Evolutionary conservation across 2,113 vertebrate species (phyloP).

Genomic region (Mohoua ochrocephala): DNA sequence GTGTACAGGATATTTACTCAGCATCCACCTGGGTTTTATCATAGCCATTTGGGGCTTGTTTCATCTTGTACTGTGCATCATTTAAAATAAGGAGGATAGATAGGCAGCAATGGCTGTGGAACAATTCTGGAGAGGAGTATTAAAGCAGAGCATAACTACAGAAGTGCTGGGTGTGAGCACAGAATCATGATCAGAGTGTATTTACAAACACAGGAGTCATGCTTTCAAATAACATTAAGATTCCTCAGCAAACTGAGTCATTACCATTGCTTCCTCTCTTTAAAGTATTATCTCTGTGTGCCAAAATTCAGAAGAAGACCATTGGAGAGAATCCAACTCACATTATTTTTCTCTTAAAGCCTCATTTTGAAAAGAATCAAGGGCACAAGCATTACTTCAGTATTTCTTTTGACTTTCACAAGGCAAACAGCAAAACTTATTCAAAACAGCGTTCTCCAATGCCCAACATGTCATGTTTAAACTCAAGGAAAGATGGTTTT

Average conservation of each 20-base stretch:
- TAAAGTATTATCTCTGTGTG: neutral
- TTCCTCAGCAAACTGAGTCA: neutral
- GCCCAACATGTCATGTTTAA: neutral
- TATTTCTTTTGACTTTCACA: neutral
- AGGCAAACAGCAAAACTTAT: neutral
- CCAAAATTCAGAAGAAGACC: neutral
- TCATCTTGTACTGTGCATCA: neutral
- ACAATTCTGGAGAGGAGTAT: neutral
- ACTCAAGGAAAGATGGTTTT: neutral
- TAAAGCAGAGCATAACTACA: neutral
- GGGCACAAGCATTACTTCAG: neutral
- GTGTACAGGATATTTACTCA: neutral
- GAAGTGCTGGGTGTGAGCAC: neutral
- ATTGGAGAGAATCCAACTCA: neutral
- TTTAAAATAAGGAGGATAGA: neutral
- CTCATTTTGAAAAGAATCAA: neutral
- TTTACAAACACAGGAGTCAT: neutral
- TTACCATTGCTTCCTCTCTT: neutral
- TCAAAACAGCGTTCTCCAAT: neutral
- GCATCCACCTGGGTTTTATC: neutral
- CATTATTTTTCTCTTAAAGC: neutral
- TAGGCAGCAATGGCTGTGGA: neutral
- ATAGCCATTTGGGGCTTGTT: neutral
- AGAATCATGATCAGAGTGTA: neutral
- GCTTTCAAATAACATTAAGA: neutral